Conservation (phyloP, 1,140 invertebrate species). For the Papilio machaon region DNA sequence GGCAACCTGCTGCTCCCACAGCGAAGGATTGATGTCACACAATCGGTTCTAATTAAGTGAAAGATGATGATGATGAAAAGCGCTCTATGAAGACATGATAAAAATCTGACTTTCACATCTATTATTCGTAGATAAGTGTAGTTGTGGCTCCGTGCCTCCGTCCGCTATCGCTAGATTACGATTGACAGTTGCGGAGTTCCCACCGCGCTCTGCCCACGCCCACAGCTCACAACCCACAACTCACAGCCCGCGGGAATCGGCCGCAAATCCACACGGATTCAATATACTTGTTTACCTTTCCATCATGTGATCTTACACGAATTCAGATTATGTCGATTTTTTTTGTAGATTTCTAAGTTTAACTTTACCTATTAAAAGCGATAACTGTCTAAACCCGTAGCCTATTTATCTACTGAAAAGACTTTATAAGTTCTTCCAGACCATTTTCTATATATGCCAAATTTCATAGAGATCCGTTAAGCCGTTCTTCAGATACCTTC, state of each 20-base stretch:
- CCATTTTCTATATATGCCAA: no score
- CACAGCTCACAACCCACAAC: conserved; percentile 21
- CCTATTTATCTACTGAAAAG: no score
- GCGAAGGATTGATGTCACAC: no score
- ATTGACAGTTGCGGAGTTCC: conserved; percentile 49
- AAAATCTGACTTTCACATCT: no score
- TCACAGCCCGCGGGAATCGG: background rate
- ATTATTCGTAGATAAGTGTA: conserved; percentile 2
- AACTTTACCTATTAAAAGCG: no score
- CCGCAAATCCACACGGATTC: background rate
- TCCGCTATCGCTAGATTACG: conserved; percentile 52
- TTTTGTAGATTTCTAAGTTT: no score
- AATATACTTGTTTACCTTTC: background rate
- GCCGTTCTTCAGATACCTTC: no score
- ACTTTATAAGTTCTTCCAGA: no score
- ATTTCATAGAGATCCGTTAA: no score
- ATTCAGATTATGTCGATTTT: background rate
- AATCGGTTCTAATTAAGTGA: conserved; percentile 50
- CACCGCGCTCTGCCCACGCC: conserved; percentile 39
- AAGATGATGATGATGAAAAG: conserved; percentile 64
- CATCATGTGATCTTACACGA: background rate
- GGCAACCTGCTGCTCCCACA: no score
- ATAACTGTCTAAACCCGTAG: no score
- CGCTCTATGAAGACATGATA: conserved; percentile 53
- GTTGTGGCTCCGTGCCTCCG: conserved; percentile 47